These are phyloP conservation scores for Cavia porcellus DNA, from an alignment of 2,113 vertebrate genomes.

Conservation along the genomic window DNA sequence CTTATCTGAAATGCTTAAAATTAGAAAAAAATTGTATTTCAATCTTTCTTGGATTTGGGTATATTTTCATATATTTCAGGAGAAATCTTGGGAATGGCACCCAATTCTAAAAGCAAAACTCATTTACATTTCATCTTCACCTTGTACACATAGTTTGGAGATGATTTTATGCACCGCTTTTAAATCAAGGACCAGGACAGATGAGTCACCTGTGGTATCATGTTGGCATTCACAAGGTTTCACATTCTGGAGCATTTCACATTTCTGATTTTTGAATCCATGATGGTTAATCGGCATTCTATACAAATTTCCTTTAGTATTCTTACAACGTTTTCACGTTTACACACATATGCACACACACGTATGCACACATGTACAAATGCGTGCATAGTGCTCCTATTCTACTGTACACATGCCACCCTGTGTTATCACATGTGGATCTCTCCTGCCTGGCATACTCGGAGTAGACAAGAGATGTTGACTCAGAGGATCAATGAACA, in stretches of 20 bases:
- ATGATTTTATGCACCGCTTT: not conserved
- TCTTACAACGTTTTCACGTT: not conserved
- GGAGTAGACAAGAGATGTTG: not conserved
- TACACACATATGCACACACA: not conserved
- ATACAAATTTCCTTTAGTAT: not conserved
- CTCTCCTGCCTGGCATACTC: not conserved
- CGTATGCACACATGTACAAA: not conserved
- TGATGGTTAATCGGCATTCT: not conserved
- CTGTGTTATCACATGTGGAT: not conserved
- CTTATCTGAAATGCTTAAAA: not conserved
- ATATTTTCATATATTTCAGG: not conserved
- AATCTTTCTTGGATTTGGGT: not conserved
- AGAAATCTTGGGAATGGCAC: not conserved
- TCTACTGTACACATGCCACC: fast-evolving
- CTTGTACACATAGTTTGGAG: no score
- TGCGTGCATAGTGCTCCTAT: no score
- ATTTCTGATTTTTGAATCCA: not conserved
- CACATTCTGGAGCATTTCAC: not conserved
- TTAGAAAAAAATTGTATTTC: not conserved
- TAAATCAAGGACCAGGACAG: not conserved
- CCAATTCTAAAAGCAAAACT: not conserved
- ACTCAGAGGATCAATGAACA: conserved; percentile 50
- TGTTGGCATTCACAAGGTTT: not conserved
- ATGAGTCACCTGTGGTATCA: not conserved
- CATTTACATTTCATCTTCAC: not conserved